Conservation (phyloP, 2,797 vertebrate species). For the Cirrhinus mrigala region DNA sequence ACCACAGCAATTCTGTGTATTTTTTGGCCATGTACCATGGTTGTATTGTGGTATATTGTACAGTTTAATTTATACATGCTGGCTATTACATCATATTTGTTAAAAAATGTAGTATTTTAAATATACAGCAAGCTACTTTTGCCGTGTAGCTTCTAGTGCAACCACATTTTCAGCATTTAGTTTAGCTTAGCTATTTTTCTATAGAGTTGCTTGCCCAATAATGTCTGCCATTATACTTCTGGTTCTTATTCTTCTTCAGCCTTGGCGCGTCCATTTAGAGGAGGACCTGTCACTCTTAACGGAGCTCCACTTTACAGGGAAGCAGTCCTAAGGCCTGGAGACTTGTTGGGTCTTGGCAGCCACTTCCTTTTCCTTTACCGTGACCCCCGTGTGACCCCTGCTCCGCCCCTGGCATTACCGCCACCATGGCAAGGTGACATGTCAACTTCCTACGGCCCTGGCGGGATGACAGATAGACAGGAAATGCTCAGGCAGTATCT, state of each 20-base stretch:
- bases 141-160: too few species aligned
- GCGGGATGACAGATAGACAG: slow-evolving; percentile 86
- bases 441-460: slow-evolving; percentile 81
- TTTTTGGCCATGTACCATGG: neutral
- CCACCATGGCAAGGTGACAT: slow-evolving; percentile 79
- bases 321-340: slow-evolving; percentile 85
- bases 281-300: slow-evolving; percentile 89
- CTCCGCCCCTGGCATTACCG: slow-evolving; percentile 79
- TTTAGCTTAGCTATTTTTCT: neutral
- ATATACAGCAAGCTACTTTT: neutral
- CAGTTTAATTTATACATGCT: neutral
- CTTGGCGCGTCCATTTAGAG: slow-evolving; percentile 87
- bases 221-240: neutral
- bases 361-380: slow-evolving; percentile 93
- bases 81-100: neutral
- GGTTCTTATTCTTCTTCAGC: slow-evolving; percentile 66
- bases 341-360: slow-evolving; percentile 89
- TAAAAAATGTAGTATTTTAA: neutral
- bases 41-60: neutral
- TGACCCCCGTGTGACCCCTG: slow-evolving; percentile 85
- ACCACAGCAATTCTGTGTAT: neutral
- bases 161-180: too few species aligned
- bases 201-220: neutral
- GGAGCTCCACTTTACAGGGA: slow-evolving; percentile 86
- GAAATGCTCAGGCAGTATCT: slow-evolving; percentile 88